Percentiles rank a stretch among this genome's conserved stretches.
Conservation (phyloP, 2,888 invertebrate species). For the Dryococelus australis region DNA sequence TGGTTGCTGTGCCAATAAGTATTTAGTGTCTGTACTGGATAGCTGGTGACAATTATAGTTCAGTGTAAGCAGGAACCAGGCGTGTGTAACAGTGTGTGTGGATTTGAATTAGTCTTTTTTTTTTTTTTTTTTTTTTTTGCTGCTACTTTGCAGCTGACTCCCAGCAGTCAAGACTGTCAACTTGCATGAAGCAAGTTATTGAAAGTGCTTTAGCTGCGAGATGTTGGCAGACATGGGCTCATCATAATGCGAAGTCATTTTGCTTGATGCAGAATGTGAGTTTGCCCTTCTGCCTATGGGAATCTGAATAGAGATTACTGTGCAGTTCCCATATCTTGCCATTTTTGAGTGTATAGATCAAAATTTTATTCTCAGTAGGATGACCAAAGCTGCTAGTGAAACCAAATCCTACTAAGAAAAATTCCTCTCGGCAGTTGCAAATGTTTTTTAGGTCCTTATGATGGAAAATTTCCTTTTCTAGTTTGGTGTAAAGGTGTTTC, state of each 20-base stretch:
- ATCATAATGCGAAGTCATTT: no score
- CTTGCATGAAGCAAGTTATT: constrained; percentile 9
- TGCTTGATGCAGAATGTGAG: no score
- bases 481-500: background rate
- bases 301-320: background rate
- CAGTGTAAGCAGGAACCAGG: background rate
- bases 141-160: no score
- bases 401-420: no score
- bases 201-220: no score
- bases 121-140: no score
- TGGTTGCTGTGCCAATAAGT: background rate
- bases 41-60: no score
- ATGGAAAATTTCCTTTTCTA: background rate
- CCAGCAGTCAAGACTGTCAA: background rate
- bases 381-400: background rate
- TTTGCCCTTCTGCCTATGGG: background rate
- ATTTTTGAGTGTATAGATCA: background rate
- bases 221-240: no score
- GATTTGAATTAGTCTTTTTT: no score
- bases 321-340: background rate
- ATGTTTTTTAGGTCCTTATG: background rate
- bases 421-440: no score
- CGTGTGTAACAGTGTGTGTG: background rate
- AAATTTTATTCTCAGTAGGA: background rate
- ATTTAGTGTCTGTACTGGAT: background rate